A percentile compares a stretch with the other conserved stretches of the same genome.
phyloP scores from a whole-genome alignment of 2,888 invertebrate species.

The Mythimna loreyi region DNA sequence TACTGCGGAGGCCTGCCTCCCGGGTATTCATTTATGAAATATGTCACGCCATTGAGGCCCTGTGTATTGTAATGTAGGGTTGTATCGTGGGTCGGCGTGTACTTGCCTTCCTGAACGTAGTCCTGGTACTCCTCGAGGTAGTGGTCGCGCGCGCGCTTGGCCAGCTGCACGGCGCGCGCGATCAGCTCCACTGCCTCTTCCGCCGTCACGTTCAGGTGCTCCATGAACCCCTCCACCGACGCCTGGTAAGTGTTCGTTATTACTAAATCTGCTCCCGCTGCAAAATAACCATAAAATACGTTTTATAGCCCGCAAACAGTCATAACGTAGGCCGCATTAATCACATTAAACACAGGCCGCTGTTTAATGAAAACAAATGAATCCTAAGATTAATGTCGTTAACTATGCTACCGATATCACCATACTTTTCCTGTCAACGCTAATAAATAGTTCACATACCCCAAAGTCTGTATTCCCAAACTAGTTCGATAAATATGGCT shows the following conservation, averaged over 20 bases:
- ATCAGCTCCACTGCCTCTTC: constrained; percentile 94
- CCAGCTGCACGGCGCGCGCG: constrained; percentile 93
- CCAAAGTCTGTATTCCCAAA: constrained; percentile 76
- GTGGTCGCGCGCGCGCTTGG: constrained; percentile 93
- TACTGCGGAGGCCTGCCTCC: constrained; percentile 48
- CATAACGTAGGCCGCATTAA: constrained; percentile 70
- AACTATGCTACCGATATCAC: constrained; percentile 72
- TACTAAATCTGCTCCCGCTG: constrained; percentile 96
- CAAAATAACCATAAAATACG: constrained; percentile 71
- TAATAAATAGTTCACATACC: constrained; percentile 70
- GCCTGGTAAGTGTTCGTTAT: constrained; percentile 98
- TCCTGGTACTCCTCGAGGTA: constrained; percentile 91
- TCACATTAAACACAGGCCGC: constrained; percentile 68
- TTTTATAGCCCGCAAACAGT: constrained; percentile 59
- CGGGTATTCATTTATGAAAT: constrained; percentile 60
- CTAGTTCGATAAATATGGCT: constrained; percentile 83
- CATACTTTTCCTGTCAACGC: constrained; percentile 71
- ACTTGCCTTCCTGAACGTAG: constrained; percentile 79
- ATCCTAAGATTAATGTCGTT: constrained; percentile 77
- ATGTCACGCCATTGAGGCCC: constrained; percentile 47
- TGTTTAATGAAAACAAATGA: constrained; percentile 78
- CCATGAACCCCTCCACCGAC: constrained; percentile 94
- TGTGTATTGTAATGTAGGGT: constrained; percentile 34
- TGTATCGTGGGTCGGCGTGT: not conserved
- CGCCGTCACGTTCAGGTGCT: constrained; percentile 93